Evolutionary conservation across 2,113 vertebrate genomes (phyloP).

Genomic region (Percina caprodes): DNA sequence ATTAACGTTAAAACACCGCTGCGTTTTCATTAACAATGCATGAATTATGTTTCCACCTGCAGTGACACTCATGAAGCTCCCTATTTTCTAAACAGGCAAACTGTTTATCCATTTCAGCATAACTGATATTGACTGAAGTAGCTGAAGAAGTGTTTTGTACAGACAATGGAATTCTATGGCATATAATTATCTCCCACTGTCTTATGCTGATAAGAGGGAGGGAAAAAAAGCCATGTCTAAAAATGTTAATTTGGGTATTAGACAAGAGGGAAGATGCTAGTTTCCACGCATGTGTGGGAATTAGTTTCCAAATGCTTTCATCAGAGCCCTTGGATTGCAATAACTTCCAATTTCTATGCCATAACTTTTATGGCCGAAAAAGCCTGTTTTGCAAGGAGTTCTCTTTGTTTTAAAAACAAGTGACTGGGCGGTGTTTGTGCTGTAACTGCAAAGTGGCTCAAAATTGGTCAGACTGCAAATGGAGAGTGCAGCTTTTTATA

Average conservation of each 20-base stretch:
- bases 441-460: conserved; percentile 27
- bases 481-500: conserved; percentile 19
- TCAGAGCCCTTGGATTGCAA: conserved; percentile 54
- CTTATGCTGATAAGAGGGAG: conserved; percentile 57
- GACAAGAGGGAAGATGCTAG: conserved; percentile 53
- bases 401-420: conserved; percentile 51
- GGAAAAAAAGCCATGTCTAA: conserved; percentile 33
- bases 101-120: conserved; percentile 63
- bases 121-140: conserved; percentile 68
- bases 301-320: conserved; percentile 69
- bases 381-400: conserved; percentile 20
- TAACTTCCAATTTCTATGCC: conserved; percentile 40
- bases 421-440: conserved; percentile 22
- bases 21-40: conserved; percentile 44
- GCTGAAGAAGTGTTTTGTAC: conserved; percentile 53
- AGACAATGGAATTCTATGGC: conserved; percentile 37
- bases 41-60: conserved; percentile 48
- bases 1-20: conserved; percentile 22
- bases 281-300: conserved; percentile 44
- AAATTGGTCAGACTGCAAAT: conserved; percentile 39
- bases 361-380: conserved; percentile 45
- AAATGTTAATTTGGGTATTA: conserved; percentile 72
- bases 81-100: conserved; percentile 51
- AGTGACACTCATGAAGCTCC: conserved; percentile 21
- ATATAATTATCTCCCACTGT: conserved; percentile 71